Evolutionary conservation across 2,113 vertebrate genomes (phyloP), one percentile per base, ranked within the genome.

Genomic region (Penelope pileata): DNA sequence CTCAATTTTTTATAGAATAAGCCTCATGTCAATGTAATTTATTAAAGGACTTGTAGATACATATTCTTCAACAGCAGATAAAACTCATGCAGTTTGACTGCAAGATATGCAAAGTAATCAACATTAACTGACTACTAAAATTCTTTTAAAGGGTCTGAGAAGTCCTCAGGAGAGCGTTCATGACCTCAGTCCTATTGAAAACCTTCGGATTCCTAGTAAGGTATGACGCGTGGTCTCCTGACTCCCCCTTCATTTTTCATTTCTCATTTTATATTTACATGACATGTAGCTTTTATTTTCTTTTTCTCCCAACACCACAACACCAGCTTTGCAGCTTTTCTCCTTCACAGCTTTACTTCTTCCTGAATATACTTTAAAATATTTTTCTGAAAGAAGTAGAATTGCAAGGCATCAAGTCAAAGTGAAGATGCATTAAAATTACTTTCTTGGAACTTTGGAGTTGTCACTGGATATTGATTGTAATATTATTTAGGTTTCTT

Each of bases 101-200:
- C 10, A 77, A 90, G 21, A 43, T 83, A 16, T 2, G 2, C 60
- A 23, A 70, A 88, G 26, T 32, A 94, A 56, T 78, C 29, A 24
- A 19, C 60, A 14, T 74, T 83, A 69, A 79, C 26, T 77, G 30
- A 74, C n/a, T 81, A 53, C 94, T 90, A 40, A 66, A 62, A 70
- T 88, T 86, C n/a, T 89, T 90, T 97, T 97, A 32, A 94, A 98
- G 98, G 99, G 99, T 96, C 98, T 99, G 84, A 99, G 98, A 97
- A 99, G 99, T 96, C 99, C 99, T 70, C 99, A 99, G 29, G 99
- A 99, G 91, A 99, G 97, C 91, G 97, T 99, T 97, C 97, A 98
- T 75, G 99, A 99, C 95, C 98, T 99, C n/a, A 99, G 99, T 95
- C 99, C 99, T 48, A 96, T 99, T 93, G 99, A 99, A 96, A 99